Percentiles rank a stretch among this genome's conserved stretches.
Evolutionary conservation across 2,113 vertebrate genomes (phyloP).

Genomic region (human): GRCh38 chr5:42530501-42531000

Average conservation of each 20-base stretch:
- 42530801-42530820: background rate
- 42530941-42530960: background rate
- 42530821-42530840: background rate
- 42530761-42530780: background rate
- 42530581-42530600: background rate
- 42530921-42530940: background rate
- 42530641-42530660: background rate
- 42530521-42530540: background rate
- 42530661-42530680: background rate
- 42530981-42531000: background rate
- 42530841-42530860: background rate
- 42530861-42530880: background rate
- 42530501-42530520: background rate
- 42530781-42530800: background rate
- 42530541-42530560: background rate
- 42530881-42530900: background rate
- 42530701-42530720: background rate
- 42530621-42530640: background rate
- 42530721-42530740: background rate
- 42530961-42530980: slow-evolving; percentile 1
- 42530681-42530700: background rate
- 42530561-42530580: background rate
- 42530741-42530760: background rate
- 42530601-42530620: background rate
- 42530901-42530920: background rate